Evolutionary conservation across 2,113 vertebrate species (phyloP).

Genomic region (Notarius lentiginosus): DNA sequence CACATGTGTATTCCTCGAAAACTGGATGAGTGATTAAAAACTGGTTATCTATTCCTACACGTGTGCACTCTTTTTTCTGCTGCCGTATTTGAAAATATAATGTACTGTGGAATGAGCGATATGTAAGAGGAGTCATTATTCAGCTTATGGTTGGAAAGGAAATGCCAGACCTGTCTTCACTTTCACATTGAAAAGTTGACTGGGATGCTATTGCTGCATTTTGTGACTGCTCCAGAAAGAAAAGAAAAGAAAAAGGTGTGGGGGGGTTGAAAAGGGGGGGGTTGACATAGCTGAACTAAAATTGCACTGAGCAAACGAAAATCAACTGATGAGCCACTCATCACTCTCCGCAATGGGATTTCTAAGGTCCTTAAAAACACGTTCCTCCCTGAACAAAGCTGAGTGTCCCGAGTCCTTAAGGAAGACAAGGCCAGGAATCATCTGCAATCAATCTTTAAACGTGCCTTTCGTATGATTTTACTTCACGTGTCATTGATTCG

Average conservation of each 20-base stretch:
- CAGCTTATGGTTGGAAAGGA: neutral
- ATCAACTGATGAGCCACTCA: constrained; percentile 17
- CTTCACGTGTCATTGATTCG: neutral
- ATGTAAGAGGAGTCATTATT: neutral
- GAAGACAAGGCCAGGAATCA: neutral
- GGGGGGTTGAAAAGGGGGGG: no score
- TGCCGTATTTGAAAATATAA: neutral
- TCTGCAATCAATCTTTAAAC: constrained; percentile 14
- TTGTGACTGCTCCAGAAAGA: neutral
- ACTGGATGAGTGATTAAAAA: neutral
- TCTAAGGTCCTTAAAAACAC: neutral
- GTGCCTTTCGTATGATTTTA: neutral
- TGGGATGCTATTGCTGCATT: neutral
- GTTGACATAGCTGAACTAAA: neutral
- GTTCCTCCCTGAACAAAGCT: neutral
- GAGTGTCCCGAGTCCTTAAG: neutral
- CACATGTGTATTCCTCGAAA: neutral
- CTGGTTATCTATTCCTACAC: no score
- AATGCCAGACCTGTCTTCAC: neutral
- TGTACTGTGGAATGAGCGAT: neutral
- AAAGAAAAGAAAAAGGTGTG: no score
- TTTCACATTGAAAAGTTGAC: neutral
- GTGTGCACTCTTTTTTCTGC: neutral
- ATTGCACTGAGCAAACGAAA: neutral
- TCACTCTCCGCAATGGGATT: neutral